These are phyloP conservation scores for Periplaneta americana DNA, from an alignment of 1,140 invertebrate genomes.

Conservation along the genomic window DNA sequence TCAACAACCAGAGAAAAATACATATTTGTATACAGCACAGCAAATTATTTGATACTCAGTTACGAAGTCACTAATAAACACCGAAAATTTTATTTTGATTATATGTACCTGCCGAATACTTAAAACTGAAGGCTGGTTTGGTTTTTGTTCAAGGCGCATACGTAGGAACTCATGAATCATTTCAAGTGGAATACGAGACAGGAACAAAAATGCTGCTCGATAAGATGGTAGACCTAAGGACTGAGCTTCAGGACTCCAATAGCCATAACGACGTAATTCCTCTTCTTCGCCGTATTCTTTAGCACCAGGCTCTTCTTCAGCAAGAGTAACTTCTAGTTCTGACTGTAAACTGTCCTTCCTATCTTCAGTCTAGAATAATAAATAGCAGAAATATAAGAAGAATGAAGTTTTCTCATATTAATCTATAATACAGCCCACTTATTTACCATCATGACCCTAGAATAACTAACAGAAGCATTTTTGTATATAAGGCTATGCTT, in stretches of 20 bases:
- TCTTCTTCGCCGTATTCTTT: constrained; percentile 33
- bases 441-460: too few relatives aligned
- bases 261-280: constrained; percentile 60
- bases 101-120: constrained; percentile 66
- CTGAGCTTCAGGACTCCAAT: constrained; percentile 69
- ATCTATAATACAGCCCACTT: too few relatives aligned
- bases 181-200: constrained; percentile 75
- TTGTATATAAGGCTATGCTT: too few relatives aligned
- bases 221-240: constrained; percentile 78
- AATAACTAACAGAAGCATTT: too few relatives aligned
- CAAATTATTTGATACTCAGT: not conserved
- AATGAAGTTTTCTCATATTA: too few relatives aligned
- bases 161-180: constrained; percentile 82
- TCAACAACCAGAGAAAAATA: constrained; percentile 25
- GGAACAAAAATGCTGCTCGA: constrained; percentile 72
- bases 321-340: not conserved
- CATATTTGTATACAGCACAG: not conserved
- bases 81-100: not conserved
- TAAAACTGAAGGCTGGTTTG: constrained; percentile 74
- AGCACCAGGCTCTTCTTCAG: too few relatives aligned
- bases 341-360: too few relatives aligned
- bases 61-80: not conserved
- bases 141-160: constrained; percentile 76
- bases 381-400: too few relatives aligned
- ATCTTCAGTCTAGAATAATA: too few relatives aligned